These are phyloP conservation scores for Pelecanoides urinatrix DNA, from an alignment of 2,113 vertebrate species.

Conservation along the genomic window DNA sequence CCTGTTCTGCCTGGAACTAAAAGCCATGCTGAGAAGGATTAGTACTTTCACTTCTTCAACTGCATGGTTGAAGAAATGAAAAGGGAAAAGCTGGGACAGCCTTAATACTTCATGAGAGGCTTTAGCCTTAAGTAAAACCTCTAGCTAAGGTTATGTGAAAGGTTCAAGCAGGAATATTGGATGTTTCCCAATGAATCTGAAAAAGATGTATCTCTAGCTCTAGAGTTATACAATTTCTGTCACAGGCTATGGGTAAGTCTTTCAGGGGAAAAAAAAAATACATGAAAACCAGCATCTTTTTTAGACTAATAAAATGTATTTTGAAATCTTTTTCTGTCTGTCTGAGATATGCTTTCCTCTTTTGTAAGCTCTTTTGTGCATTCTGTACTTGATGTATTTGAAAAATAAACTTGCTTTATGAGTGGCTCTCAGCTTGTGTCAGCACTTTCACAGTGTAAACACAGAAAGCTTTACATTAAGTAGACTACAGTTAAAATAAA, in stretches of 20 bases:
- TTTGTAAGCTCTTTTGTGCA: not conserved
- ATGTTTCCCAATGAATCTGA: not conserved
- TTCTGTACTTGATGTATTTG: not conserved
- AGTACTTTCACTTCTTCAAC: slow-evolving; percentile 56
- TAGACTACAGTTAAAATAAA: not conserved
- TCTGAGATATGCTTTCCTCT: not conserved
- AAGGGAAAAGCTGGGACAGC: slow-evolving; percentile 48
- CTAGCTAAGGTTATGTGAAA: slow-evolving; percentile 26
- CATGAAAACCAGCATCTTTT: not conserved
- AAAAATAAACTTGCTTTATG: slow-evolving; percentile 31
- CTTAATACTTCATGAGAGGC: slow-evolving; percentile 53
- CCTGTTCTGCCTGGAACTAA: slow-evolving; percentile 50
- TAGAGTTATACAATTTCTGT: not conserved
- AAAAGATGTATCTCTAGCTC: not conserved
- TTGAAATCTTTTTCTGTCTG: not conserved
- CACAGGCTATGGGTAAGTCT: not conserved
- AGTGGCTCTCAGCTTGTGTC: not conserved
- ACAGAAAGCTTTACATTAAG: not conserved
- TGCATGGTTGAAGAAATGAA: slow-evolving; percentile 36
- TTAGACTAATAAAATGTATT: not conserved
- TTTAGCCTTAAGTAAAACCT: slow-evolving; percentile 44
- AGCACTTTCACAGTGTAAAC: slow-evolving; percentile 28
- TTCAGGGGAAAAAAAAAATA: not conserved
- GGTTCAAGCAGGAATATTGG: not conserved
- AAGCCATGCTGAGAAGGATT: slow-evolving; percentile 55